phyloP scores from a whole-genome alignment of 2,888 invertebrate species.

The Parasteatoda lunata region DNA sequence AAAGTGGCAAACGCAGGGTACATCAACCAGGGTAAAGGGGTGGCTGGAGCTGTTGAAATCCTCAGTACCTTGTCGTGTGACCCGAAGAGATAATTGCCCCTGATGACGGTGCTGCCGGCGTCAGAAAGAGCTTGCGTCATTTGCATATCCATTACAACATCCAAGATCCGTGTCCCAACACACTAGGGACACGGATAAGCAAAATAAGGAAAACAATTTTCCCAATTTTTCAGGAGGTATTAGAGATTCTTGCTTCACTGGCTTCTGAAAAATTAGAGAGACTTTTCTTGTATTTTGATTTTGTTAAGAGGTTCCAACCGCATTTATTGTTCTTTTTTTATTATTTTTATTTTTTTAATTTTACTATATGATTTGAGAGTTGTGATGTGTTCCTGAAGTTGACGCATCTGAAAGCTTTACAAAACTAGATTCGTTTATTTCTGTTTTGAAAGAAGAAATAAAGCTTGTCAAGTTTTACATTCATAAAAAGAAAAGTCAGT shows the following conservation, averaged over 20 bases:
- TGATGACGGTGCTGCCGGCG: constrained; percentile 23
- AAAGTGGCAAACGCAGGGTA: constrained; percentile 3
- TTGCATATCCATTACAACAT: constrained; percentile 48
- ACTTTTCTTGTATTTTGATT: constrained; percentile 40
- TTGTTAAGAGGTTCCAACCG: constrained; percentile 29
- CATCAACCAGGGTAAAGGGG: constrained; percentile 31
- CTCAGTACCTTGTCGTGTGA: constrained; percentile 19
- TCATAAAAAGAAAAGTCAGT: too few relatives aligned
- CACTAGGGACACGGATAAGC: constrained; percentile 9
- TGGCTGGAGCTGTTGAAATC: not conserved
- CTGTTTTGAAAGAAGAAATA: too few relatives aligned
- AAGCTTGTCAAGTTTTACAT: too few relatives aligned
- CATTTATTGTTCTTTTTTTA: too few relatives aligned
- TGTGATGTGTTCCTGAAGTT: too few relatives aligned
- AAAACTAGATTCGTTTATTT: too few relatives aligned
- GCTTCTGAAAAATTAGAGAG: constrained; percentile 30
- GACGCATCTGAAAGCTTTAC: too few relatives aligned
- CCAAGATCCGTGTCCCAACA: not conserved
- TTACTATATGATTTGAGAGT: too few relatives aligned
- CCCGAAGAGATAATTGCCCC: constrained; percentile 45
- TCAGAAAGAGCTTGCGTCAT: constrained; percentile 9
- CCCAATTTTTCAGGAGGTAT: constrained; percentile 25
- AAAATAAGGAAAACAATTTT: constrained; percentile 32
- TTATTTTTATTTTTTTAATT: too few relatives aligned
- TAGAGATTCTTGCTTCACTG: constrained; percentile 14